Percentiles rank a stretch among this genome's conserved stretches.
Evolutionary conservation across 37 sponge, comb jelly and placozoan species (phyloP).

Genomic region (Diacarnus erythraeanus): DNA sequence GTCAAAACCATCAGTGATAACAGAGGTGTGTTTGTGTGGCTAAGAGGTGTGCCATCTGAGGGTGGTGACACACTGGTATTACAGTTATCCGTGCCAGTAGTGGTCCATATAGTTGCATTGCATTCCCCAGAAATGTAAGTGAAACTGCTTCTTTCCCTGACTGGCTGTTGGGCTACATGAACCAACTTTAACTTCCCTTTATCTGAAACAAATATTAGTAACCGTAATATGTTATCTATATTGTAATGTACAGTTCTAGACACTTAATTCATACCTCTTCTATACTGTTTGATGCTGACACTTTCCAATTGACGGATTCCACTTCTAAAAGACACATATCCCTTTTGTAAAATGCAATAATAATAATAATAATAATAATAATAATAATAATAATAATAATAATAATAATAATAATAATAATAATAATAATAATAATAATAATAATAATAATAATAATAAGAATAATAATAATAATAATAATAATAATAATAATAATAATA

Average conservation of each 20-base stretch:
- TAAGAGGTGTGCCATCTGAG: constrained; percentile 38
- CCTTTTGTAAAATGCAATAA: constrained; percentile 9
- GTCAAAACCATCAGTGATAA: constrained; percentile 33
- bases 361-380: constrained; percentile 3
- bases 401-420: constrained; percentile 3
- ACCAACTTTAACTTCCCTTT: constrained; percentile 4
- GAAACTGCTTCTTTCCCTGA: background rate
- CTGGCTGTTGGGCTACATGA: background rate
- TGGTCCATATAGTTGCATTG: background rate
- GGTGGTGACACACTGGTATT: constrained; percentile 23
- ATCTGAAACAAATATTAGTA: constrained; percentile 7
- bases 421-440: constrained; percentile 3
- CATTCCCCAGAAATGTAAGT: constrained; percentile 3
- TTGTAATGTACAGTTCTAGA: no score
- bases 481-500: no score
- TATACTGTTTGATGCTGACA: constrained; percentile 30
- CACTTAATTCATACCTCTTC: background rate
- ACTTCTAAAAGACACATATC: constrained; percentile 31
- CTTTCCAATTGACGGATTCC: constrained; percentile 18
- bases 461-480: no score
- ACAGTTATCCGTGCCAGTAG: no score
- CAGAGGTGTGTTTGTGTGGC: constrained; percentile 16
- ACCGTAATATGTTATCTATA: no score
- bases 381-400: background rate
- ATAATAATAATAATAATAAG: background rate